These are phyloP conservation scores for Stenodera caucasica DNA, from an alignment of 2,888 invertebrate genomes.

Conservation along the genomic window DNA sequence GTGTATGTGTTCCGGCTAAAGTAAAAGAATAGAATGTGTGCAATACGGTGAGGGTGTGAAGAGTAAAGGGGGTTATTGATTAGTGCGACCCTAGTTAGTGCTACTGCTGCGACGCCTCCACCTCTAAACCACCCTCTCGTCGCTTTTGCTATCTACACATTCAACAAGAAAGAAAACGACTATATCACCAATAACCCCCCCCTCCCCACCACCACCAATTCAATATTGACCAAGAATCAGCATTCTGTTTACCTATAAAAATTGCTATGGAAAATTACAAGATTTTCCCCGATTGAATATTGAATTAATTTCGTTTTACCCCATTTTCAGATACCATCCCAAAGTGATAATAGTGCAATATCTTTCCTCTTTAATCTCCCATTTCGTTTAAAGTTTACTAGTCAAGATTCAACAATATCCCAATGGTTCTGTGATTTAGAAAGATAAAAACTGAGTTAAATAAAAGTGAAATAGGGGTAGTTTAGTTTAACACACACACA, in stretches of 20 bases:
- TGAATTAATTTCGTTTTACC: too few species aligned
- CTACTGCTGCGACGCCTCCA: slow-evolving; percentile 30
- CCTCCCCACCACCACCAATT: neutral
- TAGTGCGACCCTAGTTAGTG: slow-evolving; percentile 57
- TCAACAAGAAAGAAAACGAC: neutral
- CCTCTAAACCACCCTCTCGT: slow-evolving; percentile 9
- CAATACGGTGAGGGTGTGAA: slow-evolving; percentile 32
- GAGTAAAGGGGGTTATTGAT: slow-evolving; percentile 52
- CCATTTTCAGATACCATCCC: too few species aligned
- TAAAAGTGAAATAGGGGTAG: slow-evolving; percentile 54
- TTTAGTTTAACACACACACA: slow-evolving; percentile 35
- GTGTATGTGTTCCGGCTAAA: slow-evolving; percentile 38
- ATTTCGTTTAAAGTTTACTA: slow-evolving; percentile 45
- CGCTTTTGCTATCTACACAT: neutral
- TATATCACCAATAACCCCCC: neutral
- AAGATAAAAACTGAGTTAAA: slow-evolving; percentile 53
- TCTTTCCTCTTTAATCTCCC: slow-evolving; percentile 45
- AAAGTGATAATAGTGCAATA: neutral
- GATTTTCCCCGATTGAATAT: slow-evolving; percentile 12
- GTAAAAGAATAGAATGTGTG: slow-evolving; percentile 21
- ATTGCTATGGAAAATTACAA: slow-evolving; percentile 2
- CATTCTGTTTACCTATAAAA: slow-evolving; percentile 24
- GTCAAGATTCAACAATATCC: slow-evolving; percentile 44
- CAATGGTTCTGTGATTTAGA: slow-evolving; percentile 45
- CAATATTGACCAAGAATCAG: slow-evolving; percentile 14